A percentile compares a stretch with the other conserved stretches of the same genome.
Evolutionary conservation across 2,113 vertebrate genomes (phyloP).

Genomic region (Microtus pennsylvanicus): DNA sequence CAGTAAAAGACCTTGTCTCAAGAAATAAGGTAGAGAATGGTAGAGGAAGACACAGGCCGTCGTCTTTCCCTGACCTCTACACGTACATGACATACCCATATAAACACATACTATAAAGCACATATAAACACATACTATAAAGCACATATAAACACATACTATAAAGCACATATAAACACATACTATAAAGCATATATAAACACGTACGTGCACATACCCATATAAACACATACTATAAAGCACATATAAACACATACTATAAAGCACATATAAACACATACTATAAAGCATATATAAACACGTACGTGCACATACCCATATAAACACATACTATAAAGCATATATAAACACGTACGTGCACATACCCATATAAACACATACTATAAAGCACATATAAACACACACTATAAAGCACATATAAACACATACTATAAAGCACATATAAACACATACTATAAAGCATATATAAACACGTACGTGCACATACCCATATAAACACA

Average conservation of each 20-base stretch:
- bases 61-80: neutral
- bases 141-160: neutral
- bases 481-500: no score
- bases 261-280: neutral
- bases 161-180: no score
- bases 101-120: no score
- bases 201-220: neutral
- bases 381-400: no score
- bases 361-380: no score
- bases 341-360: no score
- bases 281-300: neutral
- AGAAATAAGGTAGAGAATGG: neutral
- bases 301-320: neutral
- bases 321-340: neutral
- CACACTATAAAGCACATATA: no score
- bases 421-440: no score
- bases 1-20: neutral
- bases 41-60: neutral
- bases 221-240: neutral
- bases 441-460: no score
- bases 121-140: neutral
- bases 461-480: no score
- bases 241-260: neutral
- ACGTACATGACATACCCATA: neutral
- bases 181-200: neutral